Base-by-base conservation (phyloP, 2,797 vertebrate genomes). In the Pteropus rufus region DNA sequence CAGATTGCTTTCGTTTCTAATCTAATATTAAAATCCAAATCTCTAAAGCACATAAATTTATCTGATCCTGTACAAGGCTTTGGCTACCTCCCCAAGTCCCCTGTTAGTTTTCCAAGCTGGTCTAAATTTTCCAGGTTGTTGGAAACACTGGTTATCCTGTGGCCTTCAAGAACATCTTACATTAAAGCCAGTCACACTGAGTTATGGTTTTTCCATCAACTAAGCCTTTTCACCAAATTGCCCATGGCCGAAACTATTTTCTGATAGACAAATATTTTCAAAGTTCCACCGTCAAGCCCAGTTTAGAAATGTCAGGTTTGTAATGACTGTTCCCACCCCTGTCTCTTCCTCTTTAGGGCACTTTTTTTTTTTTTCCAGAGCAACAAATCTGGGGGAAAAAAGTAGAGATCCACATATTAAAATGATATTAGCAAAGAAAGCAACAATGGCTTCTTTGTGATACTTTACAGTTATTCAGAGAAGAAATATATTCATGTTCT, bases 231-330 rank as follows among this genome's bases (percentile, higher is more conserved):
- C 81, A 96, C 97, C 96, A 98, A 97, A 98, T 95, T 97, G 95
- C 97, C 96, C 95, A 81, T 16, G 96, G 96, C 96, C 96, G 95
- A 96, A 95, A 97, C 97, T 97, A 97, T 98, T 98, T 98, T 98
- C 97, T 98, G 97, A 97, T 97, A 98, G 96, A 97, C 96, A 98
- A 98, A 98, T 98, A 98, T 98, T 98, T 98, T 98, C 91, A 93
- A 91, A 97, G 85, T 96, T 97, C 75, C 91, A 83, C 95, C 93
- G 97, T 97, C 91, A 89, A 88, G 76, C 89, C 82, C 89, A 95
- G 91, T 97, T 97, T 96, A 95, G 91, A 98, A 98, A 98, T 96
- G 96, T 96, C 96, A 97, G n/a, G 81, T 96, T 86, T 24, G 89
- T 94, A 77, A 96, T 95, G 94, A 80, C 84, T 49, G 46, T 34